Conservation (phyloP, 1,140 invertebrate genomes). For the Planococcus citri region DNA sequence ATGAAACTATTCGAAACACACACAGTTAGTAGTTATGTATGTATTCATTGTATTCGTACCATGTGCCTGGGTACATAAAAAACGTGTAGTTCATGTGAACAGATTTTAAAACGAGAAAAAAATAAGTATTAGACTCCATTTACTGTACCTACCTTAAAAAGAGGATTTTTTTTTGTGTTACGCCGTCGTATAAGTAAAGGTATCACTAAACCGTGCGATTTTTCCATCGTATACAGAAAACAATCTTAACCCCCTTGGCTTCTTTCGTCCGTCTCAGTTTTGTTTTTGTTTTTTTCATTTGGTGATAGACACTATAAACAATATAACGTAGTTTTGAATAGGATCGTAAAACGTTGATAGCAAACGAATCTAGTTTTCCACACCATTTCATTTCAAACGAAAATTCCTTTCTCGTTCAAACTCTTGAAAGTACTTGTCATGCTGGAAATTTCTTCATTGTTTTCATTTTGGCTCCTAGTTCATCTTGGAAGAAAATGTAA, state of each 20-base stretch:
- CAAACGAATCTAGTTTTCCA: constrained; percentile 3
- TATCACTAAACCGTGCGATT: not conserved
- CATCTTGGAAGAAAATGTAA: not conserved
- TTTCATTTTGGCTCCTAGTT: not conserved
- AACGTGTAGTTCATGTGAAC: too few species aligned
- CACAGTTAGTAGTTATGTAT: too few species aligned
- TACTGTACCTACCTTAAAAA: too few species aligned
- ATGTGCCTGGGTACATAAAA: too few species aligned
- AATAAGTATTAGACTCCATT: too few species aligned
- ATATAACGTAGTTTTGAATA: not conserved
- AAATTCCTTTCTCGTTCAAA: not conserved
- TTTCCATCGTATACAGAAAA: not conserved
- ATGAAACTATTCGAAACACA: too few species aligned
- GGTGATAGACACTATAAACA: not conserved
- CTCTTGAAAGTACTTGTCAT: not conserved
- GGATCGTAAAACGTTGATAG: not conserved
- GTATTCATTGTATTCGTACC: too few species aligned
- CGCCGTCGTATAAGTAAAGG: too few species aligned
- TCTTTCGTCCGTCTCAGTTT: not conserved
- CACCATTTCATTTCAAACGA: not conserved
- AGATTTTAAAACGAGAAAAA: too few species aligned
- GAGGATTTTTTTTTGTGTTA: too few species aligned
- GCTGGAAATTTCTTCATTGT: not conserved
- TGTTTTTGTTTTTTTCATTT: not conserved
- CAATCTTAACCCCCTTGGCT: not conserved